These are phyloP conservation scores for Scaptomyza polygonia DNA, from an alignment of 2,888 invertebrate genomes.

Conservation along the genomic window DNA sequence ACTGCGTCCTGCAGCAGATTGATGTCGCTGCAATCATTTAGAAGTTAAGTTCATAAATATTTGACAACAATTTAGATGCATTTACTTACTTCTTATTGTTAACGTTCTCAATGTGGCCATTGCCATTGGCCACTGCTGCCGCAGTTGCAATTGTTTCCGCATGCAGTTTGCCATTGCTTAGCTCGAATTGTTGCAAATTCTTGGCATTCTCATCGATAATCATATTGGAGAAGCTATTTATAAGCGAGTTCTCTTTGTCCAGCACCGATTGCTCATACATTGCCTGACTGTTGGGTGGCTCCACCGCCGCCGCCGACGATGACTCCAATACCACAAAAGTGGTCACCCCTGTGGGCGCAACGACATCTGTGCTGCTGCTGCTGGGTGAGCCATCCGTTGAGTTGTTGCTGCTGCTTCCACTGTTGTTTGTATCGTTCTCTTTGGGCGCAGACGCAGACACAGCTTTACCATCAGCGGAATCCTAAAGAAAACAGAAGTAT, in stretches of 20 bases:
- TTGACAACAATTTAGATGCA: background rate
- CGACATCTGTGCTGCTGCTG: constrained; percentile 60
- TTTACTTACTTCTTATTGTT: constrained; percentile 83
- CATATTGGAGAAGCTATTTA: constrained; percentile 83
- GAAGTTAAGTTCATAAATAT: constrained; percentile 11
- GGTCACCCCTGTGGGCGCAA: constrained; percentile 38
- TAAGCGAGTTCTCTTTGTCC: constrained; percentile 84
- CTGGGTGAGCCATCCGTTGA: constrained; percentile 60
- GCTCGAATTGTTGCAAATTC: constrained; percentile 82
- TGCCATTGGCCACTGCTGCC: constrained; percentile 82
- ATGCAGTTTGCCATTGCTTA: constrained; percentile 82
- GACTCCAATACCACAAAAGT: constrained; percentile 13
- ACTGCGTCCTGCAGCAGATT: constrained; percentile 82
- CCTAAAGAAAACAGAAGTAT: constrained; percentile 43
- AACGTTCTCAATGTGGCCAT: constrained; percentile 84
- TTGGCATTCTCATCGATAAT: constrained; percentile 83
- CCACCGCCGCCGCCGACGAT: constrained; percentile 3
- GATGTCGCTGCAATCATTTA: constrained; percentile 78
- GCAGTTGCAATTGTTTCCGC: constrained; percentile 50
- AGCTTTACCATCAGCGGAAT: constrained; percentile 67
- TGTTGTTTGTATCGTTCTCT: constrained; percentile 56
- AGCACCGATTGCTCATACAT: constrained; percentile 84
- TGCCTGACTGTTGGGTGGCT: constrained; percentile 79
- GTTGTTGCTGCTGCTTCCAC: constrained; percentile 52
- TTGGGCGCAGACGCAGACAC: constrained; percentile 43